Evolutionary conservation across 2,113 vertebrate species (phyloP).

Genomic region (Sinocyclocheilus rhinocerous): DNA sequence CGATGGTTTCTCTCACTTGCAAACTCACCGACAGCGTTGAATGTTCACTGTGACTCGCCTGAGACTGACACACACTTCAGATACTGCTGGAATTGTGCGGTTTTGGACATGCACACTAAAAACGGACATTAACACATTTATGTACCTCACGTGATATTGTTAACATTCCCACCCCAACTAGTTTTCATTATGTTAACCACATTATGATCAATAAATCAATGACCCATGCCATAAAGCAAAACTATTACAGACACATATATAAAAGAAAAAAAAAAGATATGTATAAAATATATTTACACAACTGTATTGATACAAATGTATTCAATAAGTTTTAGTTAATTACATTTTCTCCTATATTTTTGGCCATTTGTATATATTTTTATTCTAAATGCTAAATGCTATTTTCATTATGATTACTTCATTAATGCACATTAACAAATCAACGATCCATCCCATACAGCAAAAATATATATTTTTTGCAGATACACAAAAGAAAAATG

Average conservation of each 20-base stretch:
- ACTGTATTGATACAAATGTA: background rate
- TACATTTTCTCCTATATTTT: too few relatives aligned
- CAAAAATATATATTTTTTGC: background rate
- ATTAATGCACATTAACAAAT: background rate
- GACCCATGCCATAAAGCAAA: background rate
- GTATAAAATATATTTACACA: background rate
- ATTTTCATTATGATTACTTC: too few relatives aligned
- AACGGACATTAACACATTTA: too few relatives aligned
- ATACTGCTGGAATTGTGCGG: too few relatives aligned
- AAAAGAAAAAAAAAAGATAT: background rate
- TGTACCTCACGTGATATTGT: background rate
- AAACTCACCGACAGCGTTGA: slow-evolving; percentile 99
- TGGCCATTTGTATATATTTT: too few relatives aligned
- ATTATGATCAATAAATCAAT: background rate
- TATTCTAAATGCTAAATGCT: too few relatives aligned
- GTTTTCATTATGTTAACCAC: background rate
- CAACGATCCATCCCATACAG: background rate
- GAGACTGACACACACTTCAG: too few relatives aligned
- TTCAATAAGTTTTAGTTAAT: too few relatives aligned
- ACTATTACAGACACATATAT: background rate
- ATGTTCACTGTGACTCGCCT: slow-evolving; percentile 81
- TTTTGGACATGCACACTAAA: too few relatives aligned
- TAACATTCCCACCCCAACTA: background rate
- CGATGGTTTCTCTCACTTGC: slow-evolving; percentile 24
- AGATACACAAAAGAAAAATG: too few relatives aligned